Base-by-base conservation (phyloP, 1,140 invertebrate genomes). In the Lepeophtheirus salmonis region DNA sequence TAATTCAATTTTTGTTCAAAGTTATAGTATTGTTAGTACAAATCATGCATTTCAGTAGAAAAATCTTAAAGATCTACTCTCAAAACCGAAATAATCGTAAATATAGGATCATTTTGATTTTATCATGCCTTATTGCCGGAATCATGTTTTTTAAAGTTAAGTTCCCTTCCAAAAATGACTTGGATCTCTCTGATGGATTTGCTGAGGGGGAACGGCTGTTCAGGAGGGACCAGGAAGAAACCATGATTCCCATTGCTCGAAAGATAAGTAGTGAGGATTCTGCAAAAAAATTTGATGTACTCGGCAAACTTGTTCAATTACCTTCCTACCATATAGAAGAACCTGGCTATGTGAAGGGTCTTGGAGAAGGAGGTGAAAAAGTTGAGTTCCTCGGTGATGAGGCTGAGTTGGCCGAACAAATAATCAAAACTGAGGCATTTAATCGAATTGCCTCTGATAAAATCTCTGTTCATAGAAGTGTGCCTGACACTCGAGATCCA, bases 361-460 rank as follows among this genome's bases (percentile, higher is more conserved):
- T 84, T 14, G 86, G 86, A 2, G 81, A 87, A 64, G 75, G 79
- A 63, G 88, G 87, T 1, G 71, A 67, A 56, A 73, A 79, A 1
- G 83, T 83, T 14, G 65, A 72, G 66, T 66, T 86, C 21, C 69
- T 68, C 18, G 70, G 73, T 51, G 67, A 72, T 48, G 79, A 84
- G 54, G 75, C 73, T 57, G 66, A 30, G 0, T 63, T 77, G 57
- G 83, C 82, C 57, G 78, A 87, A 63, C 74, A 79, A 64, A 67
- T 81, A 17, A 80, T 84, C 65, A 78, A 82, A 63, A 82, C 82
- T 55, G 85, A 91, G 71, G 89, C 89, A 2, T 89, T 94, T 67
- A 94, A 96, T 74, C 81, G 85, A 25, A 75, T 88, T 49, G 76
- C 89, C 1, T 91, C 87, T 68, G 86, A 94, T 69, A 83, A 82